Conservation (phyloP, 2,797 vertebrate species). For the Vespertilio murinus region DNA sequence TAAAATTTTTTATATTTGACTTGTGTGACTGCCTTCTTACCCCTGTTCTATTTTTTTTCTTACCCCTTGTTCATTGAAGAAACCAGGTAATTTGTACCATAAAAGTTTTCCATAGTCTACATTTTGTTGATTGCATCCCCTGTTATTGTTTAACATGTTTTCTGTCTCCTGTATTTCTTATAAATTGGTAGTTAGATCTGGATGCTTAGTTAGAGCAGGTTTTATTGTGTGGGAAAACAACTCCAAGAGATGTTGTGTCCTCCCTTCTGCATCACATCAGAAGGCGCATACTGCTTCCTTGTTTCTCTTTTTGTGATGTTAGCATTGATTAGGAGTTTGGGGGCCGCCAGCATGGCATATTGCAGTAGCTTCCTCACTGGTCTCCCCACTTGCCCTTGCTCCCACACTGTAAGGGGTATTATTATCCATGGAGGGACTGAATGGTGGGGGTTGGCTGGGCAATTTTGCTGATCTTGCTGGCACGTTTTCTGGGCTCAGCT, state of each 20-base stretch:
- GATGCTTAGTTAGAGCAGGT: neutral
- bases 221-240: neutral
- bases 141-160: slow-evolving; percentile 14
- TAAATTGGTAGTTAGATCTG: neutral
- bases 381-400: neutral
- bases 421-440: neutral
- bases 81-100: neutral
- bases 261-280: neutral
- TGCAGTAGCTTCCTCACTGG: neutral
- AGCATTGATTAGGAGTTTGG: neutral
- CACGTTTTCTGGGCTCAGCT: neutral
- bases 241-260: neutral
- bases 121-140: neutral
- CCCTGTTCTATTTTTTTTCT: neutral
- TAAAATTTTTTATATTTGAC: neutral
- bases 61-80: neutral
- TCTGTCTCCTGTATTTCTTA: neutral
- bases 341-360: neutral
- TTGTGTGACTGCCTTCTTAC: neutral
- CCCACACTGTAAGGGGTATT: neutral
- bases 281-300: neutral
- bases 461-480: neutral
- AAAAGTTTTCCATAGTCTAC: neutral
- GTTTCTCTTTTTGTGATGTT: neutral
- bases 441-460: neutral